Evolutionary conservation across 2,113 vertebrate species (phyloP).

Genomic region (Lamprotornis superbus): DNA sequence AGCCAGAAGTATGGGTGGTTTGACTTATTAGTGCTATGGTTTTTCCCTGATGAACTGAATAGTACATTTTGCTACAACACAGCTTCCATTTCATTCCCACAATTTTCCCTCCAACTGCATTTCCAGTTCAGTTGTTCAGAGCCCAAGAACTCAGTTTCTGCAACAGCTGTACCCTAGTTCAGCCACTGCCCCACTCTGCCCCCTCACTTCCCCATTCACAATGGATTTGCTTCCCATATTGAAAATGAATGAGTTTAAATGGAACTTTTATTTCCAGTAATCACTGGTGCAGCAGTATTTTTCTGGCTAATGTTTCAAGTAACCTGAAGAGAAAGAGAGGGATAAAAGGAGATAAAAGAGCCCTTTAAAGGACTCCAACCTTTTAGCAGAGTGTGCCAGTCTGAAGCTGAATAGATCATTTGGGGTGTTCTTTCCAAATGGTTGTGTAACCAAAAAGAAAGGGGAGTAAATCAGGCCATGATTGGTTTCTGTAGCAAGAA

Average conservation of each 20-base stretch:
- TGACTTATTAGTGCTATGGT: background rate
- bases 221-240: background rate
- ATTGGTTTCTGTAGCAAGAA: slow-evolving; percentile 27
- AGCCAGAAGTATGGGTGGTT: background rate
- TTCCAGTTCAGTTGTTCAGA: background rate
- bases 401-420: background rate
- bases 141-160: background rate
- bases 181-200: background rate
- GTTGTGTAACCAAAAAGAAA: background rate
- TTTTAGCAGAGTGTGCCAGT: background rate
- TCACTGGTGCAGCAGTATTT: background rate
- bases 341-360: background rate
- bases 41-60: background rate
- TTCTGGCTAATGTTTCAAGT: background rate
- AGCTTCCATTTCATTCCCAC: background rate
- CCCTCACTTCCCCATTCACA: background rate
- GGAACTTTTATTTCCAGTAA: background rate
- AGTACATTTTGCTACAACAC: background rate
- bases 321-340: background rate
- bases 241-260: background rate
- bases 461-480: slow-evolving; percentile 6
- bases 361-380: background rate
- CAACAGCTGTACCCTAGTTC: background rate
- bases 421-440: background rate
- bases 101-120: background rate